A percentile compares a stretch with the other conserved stretches of the same genome.
phyloP scores from a whole-genome alignment of 2,113 vertebrate genomes.

The Poeciliopsis occidentalis region DNA sequence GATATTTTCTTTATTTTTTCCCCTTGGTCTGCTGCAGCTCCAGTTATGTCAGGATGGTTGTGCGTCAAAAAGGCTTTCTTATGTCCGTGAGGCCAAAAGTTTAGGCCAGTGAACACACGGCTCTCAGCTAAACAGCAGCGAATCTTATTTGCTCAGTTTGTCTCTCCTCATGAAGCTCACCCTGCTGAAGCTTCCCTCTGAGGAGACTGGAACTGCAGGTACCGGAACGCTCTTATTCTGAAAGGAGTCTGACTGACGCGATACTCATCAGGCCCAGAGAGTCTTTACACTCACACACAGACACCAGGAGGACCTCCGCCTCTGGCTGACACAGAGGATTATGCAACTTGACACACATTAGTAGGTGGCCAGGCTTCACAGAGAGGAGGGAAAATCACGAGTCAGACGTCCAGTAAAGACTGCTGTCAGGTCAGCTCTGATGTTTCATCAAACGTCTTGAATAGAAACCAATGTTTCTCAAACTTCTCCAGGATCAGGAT shows the following conservation, averaged over 20 bases:
- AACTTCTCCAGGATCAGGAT: no score
- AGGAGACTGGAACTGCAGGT: background rate
- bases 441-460: constrained; percentile 10
- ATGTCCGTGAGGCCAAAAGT: constrained; percentile 36
- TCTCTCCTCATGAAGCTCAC: constrained; percentile 36
- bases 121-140: constrained; percentile 30
- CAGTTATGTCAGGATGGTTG: constrained; percentile 52
- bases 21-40: constrained; percentile 17
- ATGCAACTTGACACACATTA: constrained; percentile 56
- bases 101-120: constrained; percentile 33
- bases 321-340: constrained; percentile 44
- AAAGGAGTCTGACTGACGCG: constrained; percentile 17
- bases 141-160: constrained; percentile 38
- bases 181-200: constrained; percentile 5
- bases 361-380: constrained; percentile 18
- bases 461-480: no score
- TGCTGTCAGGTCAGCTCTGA: constrained; percentile 42
- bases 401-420: constrained; percentile 1
- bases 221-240: background rate
- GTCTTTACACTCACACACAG: constrained; percentile 40
- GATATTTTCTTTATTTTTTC: constrained; percentile 66
- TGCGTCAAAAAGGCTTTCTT: constrained; percentile 39
- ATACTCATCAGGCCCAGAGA: constrained; percentile 28
- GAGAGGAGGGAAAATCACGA: constrained; percentile 45
- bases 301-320: constrained; percentile 20